Conservation (phyloP, 2,797 vertebrate species). For the Xiphorhynchus erythropygius region DNA sequence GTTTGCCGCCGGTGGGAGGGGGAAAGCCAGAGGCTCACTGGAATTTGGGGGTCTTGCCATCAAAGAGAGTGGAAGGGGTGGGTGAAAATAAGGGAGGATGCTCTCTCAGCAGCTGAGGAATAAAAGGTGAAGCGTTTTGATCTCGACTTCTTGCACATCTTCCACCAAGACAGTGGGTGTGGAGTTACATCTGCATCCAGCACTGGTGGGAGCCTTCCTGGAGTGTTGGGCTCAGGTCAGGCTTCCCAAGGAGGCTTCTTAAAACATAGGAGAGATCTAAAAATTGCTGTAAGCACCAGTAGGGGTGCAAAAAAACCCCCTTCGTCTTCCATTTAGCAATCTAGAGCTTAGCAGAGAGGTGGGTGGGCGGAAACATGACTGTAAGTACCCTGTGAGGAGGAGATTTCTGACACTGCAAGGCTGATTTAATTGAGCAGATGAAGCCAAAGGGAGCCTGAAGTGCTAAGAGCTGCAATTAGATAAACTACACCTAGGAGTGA, state of each 20-base stretch:
- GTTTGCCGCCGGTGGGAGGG: background rate
- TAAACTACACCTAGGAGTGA: background rate
- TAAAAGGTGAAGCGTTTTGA: background rate
- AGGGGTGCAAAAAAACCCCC: background rate
- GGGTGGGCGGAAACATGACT: background rate
- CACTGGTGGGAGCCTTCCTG: background rate
- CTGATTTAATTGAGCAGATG: constrained; percentile 36
- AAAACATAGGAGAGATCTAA: background rate
- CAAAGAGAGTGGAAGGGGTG: background rate
- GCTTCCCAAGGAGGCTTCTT: background rate
- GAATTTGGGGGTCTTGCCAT: background rate
- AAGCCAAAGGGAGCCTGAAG: constrained; percentile 11
- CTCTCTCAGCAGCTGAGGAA: background rate
- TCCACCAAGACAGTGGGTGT: rapidly evolving
- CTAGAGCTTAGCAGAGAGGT: constrained; percentile 12
- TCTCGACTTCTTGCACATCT: background rate
- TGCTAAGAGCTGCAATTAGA: constrained; percentile 59
- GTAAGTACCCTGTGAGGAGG: constrained; percentile 44
- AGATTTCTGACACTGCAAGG: constrained; percentile 29
- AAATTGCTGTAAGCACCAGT: background rate
- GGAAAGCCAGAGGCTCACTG: background rate
- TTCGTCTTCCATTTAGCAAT: background rate
- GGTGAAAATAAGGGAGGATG: background rate
- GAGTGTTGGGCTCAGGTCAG: background rate
- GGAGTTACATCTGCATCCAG: background rate